Evolutionary conservation across 2,113 vertebrate genomes (phyloP).

Genomic region (Phylloscopus whistleri): DNA sequence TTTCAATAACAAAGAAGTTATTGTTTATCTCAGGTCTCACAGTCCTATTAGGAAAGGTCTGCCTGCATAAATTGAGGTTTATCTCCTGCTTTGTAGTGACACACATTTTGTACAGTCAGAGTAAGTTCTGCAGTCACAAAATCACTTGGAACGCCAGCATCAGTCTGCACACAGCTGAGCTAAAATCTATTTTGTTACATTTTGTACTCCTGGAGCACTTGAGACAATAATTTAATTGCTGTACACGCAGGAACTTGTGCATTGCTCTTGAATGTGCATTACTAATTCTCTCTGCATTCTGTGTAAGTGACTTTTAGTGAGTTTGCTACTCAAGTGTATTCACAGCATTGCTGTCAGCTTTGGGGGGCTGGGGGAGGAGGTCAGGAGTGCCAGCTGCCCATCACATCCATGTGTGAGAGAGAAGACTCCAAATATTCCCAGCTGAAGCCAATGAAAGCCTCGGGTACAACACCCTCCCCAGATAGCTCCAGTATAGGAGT

Average conservation of each 20-base stretch:
- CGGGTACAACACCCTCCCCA: not conserved
- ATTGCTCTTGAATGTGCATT: not conserved
- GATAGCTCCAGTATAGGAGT: not conserved
- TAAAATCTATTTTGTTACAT: not conserved
- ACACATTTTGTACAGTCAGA: not conserved
- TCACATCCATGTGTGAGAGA: not conserved
- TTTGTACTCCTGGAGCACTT: not conserved
- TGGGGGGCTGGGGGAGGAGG: not conserved
- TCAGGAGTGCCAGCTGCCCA: not conserved
- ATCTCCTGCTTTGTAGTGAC: not conserved
- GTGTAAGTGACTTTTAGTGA: not conserved
- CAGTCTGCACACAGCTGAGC: not conserved
- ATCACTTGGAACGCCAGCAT: not conserved
- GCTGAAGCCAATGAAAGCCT: conserved; percentile 35
- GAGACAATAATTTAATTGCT: not conserved
- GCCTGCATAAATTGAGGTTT: conserved; percentile 12
- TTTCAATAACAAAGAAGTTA: conserved; percentile 18
- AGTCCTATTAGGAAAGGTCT: not conserved
- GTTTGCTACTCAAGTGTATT: conserved; percentile 1
- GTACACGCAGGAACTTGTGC: not conserved
- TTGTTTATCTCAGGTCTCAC: not conserved
- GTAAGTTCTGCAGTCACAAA: not conserved
- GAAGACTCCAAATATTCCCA: conserved; percentile 44
- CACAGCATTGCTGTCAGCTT: conserved; percentile 5
- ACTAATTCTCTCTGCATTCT: not conserved